Percentiles rank a stretch among this genome's conserved stretches.
phyloP scores from a whole-genome alignment of 2,113 vertebrate genomes.

The Clupea harengus region DNA sequence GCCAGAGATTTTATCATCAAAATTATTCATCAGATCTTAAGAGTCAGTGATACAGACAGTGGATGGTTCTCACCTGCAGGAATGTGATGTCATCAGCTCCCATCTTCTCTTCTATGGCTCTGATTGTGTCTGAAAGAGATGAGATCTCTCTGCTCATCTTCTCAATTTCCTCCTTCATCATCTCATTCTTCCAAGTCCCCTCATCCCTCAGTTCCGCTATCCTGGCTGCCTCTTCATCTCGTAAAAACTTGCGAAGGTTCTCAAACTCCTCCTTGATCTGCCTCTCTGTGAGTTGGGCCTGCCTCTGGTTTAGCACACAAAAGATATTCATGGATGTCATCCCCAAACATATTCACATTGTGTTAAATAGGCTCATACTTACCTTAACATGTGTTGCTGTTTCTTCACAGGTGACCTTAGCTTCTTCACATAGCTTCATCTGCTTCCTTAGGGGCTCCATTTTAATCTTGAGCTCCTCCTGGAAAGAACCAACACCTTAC shows the following conservation, averaged over 20 bases:
- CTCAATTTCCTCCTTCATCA: constrained; percentile 9
- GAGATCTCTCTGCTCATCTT: too few relatives aligned
- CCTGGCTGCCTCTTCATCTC: too few relatives aligned
- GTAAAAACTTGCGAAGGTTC: constrained; percentile 6
- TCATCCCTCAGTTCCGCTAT: background rate
- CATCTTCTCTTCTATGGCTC: too few relatives aligned
- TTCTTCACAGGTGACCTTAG: constrained; percentile 18
- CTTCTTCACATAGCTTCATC: constrained; percentile 14
- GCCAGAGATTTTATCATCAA: too few relatives aligned
- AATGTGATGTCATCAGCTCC: too few relatives aligned
- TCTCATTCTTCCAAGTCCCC: constrained; percentile 26
- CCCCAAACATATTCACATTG: background rate
- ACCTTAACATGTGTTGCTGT: constrained; percentile 31
- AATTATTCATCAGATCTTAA: too few relatives aligned
- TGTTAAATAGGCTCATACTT: background rate
- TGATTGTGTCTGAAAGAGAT: too few relatives aligned
- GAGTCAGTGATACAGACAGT: too few relatives aligned
- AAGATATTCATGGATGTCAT: background rate
- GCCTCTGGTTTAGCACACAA: constrained; percentile 3
- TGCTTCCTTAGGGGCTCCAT: too few relatives aligned
- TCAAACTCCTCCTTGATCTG: constrained; percentile 22
- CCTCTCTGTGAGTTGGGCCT: constrained; percentile 12
- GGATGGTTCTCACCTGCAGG: too few relatives aligned
- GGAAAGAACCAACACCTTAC: background rate
- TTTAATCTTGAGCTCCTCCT: constrained; percentile 10